phyloP scores from a whole-genome alignment of 2,888 invertebrate species.

The Sceliomorpha sp. region DNA sequence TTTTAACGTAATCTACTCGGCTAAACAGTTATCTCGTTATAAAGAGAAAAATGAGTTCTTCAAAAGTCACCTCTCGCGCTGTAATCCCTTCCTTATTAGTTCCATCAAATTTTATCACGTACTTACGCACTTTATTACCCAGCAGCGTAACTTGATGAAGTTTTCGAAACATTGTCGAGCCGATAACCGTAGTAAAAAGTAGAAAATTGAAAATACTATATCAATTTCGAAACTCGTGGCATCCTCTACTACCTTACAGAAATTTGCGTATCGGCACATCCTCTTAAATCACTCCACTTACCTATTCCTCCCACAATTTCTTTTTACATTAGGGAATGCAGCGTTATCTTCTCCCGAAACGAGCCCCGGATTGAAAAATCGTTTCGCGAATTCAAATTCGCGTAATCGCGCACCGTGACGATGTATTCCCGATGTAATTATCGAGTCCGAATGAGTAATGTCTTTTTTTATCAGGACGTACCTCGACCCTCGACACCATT shows the following conservation, averaged over 20 bases:
- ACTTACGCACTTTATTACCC: conserved; percentile 62
- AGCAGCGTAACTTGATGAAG: too few species aligned
- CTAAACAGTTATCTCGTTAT: too few species aligned
- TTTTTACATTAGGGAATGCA: conserved; percentile 45
- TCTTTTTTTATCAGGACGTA: conserved; percentile 73
- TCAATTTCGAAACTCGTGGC: too few species aligned
- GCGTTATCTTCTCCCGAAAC: conserved; percentile 27
- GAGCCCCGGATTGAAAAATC: conserved; percentile 45
- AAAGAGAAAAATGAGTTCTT: too few species aligned
- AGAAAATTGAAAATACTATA: not conserved
- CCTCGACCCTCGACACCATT: conserved; percentile 68
- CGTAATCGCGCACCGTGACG: conserved; percentile 55
- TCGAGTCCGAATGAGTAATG: conserved; percentile 75
- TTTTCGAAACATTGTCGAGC: too few species aligned
- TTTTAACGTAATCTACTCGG: too few species aligned
- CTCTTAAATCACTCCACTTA: conserved; percentile 20
- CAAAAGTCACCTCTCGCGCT: too few species aligned
- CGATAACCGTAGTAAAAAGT: too few species aligned
- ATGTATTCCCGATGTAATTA: conserved; percentile 70
- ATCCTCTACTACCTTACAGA: too few species aligned
- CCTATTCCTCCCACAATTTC: conserved; percentile 29
- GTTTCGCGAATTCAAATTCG: conserved; percentile 52
- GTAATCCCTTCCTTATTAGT: conserved; percentile 30
- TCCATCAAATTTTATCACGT: conserved; percentile 69
- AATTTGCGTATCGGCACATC: not conserved